A percentile compares a stretch with the other conserved stretches of the same genome.
Evolutionary conservation across 2,888 invertebrate genomes (phyloP).

Genomic region (Anthophora plumipes): DNA sequence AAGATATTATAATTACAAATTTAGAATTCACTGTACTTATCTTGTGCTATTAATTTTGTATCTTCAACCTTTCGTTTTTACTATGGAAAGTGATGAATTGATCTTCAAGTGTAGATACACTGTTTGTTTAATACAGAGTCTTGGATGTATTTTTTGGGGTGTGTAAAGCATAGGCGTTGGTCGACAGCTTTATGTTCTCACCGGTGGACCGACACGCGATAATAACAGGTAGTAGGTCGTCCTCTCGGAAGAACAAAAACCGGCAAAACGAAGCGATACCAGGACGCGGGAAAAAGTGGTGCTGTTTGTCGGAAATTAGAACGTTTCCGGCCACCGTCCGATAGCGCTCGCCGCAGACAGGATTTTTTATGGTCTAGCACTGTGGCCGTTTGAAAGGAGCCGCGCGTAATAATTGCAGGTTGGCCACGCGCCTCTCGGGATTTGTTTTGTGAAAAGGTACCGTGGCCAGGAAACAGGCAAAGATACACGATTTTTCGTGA

Average conservation of each 20-base stretch:
- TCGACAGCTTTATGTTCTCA: slow-evolving; percentile 71
- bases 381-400: slow-evolving; percentile 37
- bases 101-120: too few relatives aligned
- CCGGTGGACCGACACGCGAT: slow-evolving; percentile 73
- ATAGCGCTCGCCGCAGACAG: slow-evolving; percentile 42
- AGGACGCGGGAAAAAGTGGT: slow-evolving; percentile 46
- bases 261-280: slow-evolving; percentile 52
- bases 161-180: slow-evolving; percentile 2
- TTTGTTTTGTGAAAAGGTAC: slow-evolving; percentile 12
- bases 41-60: too few relatives aligned
- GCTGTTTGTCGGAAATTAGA: slow-evolving; percentile 73
- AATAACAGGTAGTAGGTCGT: slow-evolving; percentile 74
- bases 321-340: slow-evolving; percentile 65
- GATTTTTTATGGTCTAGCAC: slow-evolving; percentile 57
- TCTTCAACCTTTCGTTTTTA: neutral
- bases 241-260: slow-evolving; percentile 66
- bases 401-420: slow-evolving; percentile 62
- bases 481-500: neutral
- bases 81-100: too few relatives aligned
- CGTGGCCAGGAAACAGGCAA: neutral
- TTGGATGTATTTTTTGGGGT: slow-evolving; percentile 1
- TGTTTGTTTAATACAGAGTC: too few relatives aligned
- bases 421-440: slow-evolving; percentile 54
- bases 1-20: too few relatives aligned
- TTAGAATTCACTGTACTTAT: too few relatives aligned